Base-by-base conservation (phyloP, 2,113 vertebrate species). In the Gambusia holbrooki region DNA sequence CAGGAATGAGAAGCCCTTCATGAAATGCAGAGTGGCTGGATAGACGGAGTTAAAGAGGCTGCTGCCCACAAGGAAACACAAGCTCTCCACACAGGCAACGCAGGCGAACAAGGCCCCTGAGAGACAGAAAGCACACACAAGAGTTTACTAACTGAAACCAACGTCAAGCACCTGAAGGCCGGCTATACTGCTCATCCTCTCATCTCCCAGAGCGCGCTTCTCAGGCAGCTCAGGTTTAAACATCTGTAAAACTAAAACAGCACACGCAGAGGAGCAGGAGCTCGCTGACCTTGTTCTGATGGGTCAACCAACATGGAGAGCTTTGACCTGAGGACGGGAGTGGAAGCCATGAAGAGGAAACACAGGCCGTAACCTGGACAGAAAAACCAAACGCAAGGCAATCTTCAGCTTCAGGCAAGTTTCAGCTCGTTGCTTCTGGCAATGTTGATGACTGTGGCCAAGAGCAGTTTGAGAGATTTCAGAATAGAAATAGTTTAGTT, bases 1-100 rank as follows among this genome's bases (percentile, higher is more conserved):
- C 9, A 99, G 94, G 92, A 99, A 99, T 0, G 97, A 87, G 81
- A 99, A 98, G 0, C 98, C 98, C 78, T 96, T 98, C 96, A 98
- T 96, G 88, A 98, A 95, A 91, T 94, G 89, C 82, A 97, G 90
- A 0, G 93, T 97, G 76, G 94, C 96, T 22, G 98, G 96, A 88
- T 97, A 99, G 45, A 99, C 89, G 0, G 96, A 94, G 87, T 96
- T 99, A 90, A 99, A 99, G 79, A 97, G 67, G 5, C 95, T 85
- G 0, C 95, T 95, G 69, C 97, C 93, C 27, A 91, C 92, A 7
- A 99, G 90, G 0, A 93, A 95, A 68, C 95, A 97, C 29, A 97
- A 72, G 3, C 91, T 94, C 86, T 97, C 93, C 85, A 97, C 93
- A 32, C 97, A 99, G 73, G 96, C 97, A 80, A 98, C 86, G 0